phyloP scores from a whole-genome alignment of 2,113 vertebrate genomes.

The Asarcornis scutulata region DNA sequence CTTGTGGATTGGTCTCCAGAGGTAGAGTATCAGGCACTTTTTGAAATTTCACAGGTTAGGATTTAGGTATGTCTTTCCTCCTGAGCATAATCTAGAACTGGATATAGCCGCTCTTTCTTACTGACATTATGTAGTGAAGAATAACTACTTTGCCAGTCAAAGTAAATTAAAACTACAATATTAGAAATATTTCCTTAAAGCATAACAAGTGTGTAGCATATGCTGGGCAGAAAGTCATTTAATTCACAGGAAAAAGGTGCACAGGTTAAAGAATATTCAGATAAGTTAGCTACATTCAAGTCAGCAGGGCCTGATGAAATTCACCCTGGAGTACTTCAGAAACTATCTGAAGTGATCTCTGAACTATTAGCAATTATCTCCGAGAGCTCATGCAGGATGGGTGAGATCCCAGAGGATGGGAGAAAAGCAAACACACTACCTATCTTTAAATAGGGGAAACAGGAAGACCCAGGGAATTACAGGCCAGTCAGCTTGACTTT shows the following conservation, averaged over 20 bases:
- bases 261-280: conserved; percentile 28
- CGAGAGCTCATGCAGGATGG: conserved; percentile 11
- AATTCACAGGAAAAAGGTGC: background rate
- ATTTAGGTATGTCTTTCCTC: background rate
- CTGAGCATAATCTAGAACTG: background rate
- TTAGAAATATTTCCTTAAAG: background rate
- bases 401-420: background rate
- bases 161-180: background rate
- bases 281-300: conserved; percentile 15
- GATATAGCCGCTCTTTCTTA: background rate
- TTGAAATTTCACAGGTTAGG: background rate
- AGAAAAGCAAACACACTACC: conserved; percentile 4
- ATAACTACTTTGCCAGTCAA: background rate
- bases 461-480: background rate
- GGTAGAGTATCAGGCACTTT: background rate
- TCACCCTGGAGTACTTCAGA: background rate
- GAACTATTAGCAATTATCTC: conserved; percentile 32
- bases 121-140: background rate
- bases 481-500: conserved; percentile 23
- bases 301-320: background rate
- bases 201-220: accelerated
- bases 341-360: conserved; percentile 23
- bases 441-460: background rate
- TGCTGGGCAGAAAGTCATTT: background rate
- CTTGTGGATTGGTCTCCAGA: background rate